Evolutionary conservation across 2,113 vertebrate species (phyloP), one percentile per base, ranked within the genome.

Genomic region (Galbula dea): DNA sequence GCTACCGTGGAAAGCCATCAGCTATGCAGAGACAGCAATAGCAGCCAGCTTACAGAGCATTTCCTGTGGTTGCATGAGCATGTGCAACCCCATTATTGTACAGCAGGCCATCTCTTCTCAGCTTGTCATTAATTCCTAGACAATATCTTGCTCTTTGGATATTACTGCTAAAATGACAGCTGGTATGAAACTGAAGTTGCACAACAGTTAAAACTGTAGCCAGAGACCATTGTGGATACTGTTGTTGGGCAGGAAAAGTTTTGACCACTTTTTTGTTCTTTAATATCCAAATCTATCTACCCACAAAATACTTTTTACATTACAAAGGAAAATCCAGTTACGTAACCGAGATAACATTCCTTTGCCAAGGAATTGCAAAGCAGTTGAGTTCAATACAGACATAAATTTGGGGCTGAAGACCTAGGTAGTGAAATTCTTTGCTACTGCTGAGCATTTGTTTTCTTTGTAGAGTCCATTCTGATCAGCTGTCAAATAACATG

Each of bases 261-360:
- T 69, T 55, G 58, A 43, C 51, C 54, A 21, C 51, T 77, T 68
- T 71, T 90, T 66, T 66, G 51, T 62, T 65, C 86, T 48, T 59
- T 21, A 87, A 67, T 91, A 80, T 59, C 75, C 67, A 94, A 83
- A 94, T 93, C 76, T 59, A 76, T 89, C 73, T 93, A 80, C 87
- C 89, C 96, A 83, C 95, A 89, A 93, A 96, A 95, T 95, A 88
- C 43, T 95, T 96, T 91, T 77, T 94, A 92, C 52, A 83, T 93
- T 86, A 94, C 93, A 94, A 95, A 95, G 93, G 72, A 93, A 93
- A 91, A 96, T 74, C 74, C 51, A 72, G 89, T 95, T 95, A 95
- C 93, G 79, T 95, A 95, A 96, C 91, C 37, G 36, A 57, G 82
- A 67, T 86, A 45, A 67, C 61, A 80, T 86, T 26, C 48, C 15